Percentiles rank a stretch among this genome's conserved stretches.
These are phyloP conservation scores for Nomada ferruginata DNA, from an alignment of 2,888 invertebrate species.

Conservation along the genomic window DNA sequence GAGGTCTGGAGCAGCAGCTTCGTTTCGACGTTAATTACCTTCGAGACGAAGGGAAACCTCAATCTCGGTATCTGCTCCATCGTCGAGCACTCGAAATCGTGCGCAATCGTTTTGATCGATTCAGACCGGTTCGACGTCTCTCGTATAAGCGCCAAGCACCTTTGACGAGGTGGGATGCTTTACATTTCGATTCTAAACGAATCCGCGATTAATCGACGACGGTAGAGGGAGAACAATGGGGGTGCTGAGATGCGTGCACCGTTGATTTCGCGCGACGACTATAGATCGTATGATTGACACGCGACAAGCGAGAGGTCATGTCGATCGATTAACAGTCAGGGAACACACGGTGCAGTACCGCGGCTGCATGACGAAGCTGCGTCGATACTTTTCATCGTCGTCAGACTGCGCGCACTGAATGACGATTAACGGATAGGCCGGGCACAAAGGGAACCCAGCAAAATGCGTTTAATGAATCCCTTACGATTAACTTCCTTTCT, in stretches of 20 bases:
- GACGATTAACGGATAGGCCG: slow-evolving; percentile 42
- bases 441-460: slow-evolving; percentile 7
- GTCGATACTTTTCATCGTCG: slow-evolving; percentile 58
- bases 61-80: slow-evolving; percentile 8
- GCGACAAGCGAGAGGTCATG: slow-evolving; percentile 28
- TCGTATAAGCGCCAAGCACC: background rate
- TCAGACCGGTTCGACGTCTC: background rate
- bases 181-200: slow-evolving; percentile 31
- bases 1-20: slow-evolving; percentile 3
- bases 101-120: background rate
- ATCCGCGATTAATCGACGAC: slow-evolving; percentile 8
- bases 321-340: slow-evolving; percentile 59
- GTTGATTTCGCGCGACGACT: slow-evolving; percentile 12
- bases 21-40: slow-evolving; percentile 45
- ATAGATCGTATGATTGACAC: slow-evolving; percentile 50
- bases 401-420: slow-evolving; percentile 52
- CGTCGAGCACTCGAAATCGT: slow-evolving; percentile 13
- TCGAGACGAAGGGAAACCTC: slow-evolving; percentile 26
- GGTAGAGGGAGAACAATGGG: background rate
- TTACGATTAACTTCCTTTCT: slow-evolving; percentile 12
- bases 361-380: slow-evolving; percentile 56
- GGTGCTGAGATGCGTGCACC: background rate
- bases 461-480: slow-evolving; percentile 18
- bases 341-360: slow-evolving; percentile 31
- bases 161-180: background rate